A percentile compares a stretch with the other conserved stretches of the same genome.
These are phyloP conservation scores for Synanceia verrucosa DNA, from an alignment of 2,797 vertebrate species.

Conservation along the genomic window DNA sequence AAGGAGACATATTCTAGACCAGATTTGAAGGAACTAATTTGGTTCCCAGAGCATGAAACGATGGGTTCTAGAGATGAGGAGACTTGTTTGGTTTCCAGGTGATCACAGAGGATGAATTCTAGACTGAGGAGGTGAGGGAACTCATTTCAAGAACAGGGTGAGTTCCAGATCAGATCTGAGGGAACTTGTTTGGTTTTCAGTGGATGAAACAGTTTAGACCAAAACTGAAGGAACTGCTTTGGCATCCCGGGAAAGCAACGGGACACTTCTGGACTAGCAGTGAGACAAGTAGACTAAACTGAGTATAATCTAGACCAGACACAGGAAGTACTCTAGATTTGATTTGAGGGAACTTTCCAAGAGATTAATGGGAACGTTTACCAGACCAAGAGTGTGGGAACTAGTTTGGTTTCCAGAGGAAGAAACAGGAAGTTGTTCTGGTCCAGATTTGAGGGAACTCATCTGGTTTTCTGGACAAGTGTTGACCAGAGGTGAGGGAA, in stretches of 20 bases:
- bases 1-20: not conserved
- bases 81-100: not conserved
- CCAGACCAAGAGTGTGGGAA: not conserved
- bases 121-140: not conserved
- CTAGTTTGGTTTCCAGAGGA: not conserved
- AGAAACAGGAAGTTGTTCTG: not conserved
- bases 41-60: not conserved
- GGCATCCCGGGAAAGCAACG: too few relatives aligned
- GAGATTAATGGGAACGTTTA: too few relatives aligned
- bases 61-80: not conserved
- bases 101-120: not conserved
- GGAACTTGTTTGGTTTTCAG: not conserved
- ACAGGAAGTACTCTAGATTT: too few relatives aligned
- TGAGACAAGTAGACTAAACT: too few relatives aligned
- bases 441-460: not conserved
- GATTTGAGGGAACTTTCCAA: too few relatives aligned
- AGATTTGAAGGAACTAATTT: not conserved
- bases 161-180: too few relatives aligned
- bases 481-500: not conserved
- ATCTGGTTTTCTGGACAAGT: not conserved
- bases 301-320: too few relatives aligned
- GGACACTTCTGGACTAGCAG: too few relatives aligned
- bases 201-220: not conserved
- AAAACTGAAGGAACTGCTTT: too few relatives aligned
- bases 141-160: not conserved